Conservation (phyloP, 2,888 invertebrate species). For the Chydorus sphaericus region DNA sequence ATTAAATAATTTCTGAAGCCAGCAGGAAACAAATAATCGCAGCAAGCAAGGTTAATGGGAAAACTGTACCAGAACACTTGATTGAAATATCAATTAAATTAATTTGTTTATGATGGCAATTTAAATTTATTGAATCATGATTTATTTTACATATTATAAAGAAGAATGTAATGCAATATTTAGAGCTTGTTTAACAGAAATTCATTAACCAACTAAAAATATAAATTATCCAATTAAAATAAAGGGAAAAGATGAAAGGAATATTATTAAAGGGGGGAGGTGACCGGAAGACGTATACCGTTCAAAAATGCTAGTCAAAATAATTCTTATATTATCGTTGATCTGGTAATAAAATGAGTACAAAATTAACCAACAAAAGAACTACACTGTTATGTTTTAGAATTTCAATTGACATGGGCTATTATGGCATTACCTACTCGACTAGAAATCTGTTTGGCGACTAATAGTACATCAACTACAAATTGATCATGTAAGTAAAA, state of each 20-base stretch:
- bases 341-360: too few species aligned
- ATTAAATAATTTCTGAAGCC: slow-evolving; percentile 12
- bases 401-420: slow-evolving; percentile 24
- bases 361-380: too few species aligned
- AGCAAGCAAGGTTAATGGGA: slow-evolving; percentile 13
- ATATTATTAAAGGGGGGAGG: too few species aligned
- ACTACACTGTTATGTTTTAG: neutral
- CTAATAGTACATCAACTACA: slow-evolving; percentile 49
- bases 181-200: too few species aligned
- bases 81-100: neutral
- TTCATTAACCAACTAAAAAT: too few species aligned
- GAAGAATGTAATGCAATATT: too few species aligned
- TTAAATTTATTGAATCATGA: too few species aligned
- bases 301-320: neutral
- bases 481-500: slow-evolving; percentile 8
- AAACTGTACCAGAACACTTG: slow-evolving; percentile 9
- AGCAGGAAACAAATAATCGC: slow-evolving; percentile 8
- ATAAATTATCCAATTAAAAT: too few species aligned
- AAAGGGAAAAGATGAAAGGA: too few species aligned
- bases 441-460: slow-evolving; percentile 55
- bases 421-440: slow-evolving; percentile 63
- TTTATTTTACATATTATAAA: too few species aligned
- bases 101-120: too few species aligned
- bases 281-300: too few species aligned
- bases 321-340: neutral